phyloP scores from a whole-genome alignment of 2,797 vertebrate species.

The Kryptopterus vitreolus region DNA sequence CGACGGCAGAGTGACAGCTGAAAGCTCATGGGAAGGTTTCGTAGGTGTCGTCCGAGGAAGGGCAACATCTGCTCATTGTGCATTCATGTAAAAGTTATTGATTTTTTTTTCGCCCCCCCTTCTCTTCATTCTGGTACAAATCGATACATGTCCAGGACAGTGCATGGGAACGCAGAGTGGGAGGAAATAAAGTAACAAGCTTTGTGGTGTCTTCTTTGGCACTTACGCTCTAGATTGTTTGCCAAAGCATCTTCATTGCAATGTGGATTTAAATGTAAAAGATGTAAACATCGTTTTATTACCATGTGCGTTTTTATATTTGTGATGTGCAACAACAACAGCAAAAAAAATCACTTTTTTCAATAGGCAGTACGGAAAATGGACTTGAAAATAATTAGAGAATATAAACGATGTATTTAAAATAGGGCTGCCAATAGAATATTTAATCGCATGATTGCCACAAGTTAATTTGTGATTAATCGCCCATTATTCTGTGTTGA shows the following conservation, averaged over 20 bases:
- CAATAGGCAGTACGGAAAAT: neutral
- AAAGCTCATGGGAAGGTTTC: constrained; percentile 31
- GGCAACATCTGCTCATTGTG: constrained; percentile 70
- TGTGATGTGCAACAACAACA: neutral
- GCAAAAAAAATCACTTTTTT: neutral
- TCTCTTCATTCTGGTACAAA: constrained; percentile 60
- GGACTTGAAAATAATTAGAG: too few relatives aligned
- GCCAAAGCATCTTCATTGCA: neutral
- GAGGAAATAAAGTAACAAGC: constrained; percentile 63
- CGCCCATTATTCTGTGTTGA: too few relatives aligned
- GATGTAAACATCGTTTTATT: neutral
- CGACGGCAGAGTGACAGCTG: constrained; percentile 16
- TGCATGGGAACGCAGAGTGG: constrained; percentile 63
- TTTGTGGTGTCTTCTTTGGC: constrained; percentile 58
- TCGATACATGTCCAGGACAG: constrained; percentile 69
- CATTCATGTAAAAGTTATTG: constrained; percentile 77
- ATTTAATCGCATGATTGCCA: too few relatives aligned
- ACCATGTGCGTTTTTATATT: neutral
- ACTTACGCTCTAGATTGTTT: constrained; percentile 5
- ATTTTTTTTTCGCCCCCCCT: constrained; percentile 66
- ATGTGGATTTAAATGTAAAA: neutral
- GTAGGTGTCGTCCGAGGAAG: constrained; percentile 46
- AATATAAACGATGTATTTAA: too few relatives aligned
- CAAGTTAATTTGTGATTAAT: too few relatives aligned
- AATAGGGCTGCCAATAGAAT: too few relatives aligned